Conservation (phyloP, 2,888 invertebrate genomes). For the Zonitis immaculata region DNA sequence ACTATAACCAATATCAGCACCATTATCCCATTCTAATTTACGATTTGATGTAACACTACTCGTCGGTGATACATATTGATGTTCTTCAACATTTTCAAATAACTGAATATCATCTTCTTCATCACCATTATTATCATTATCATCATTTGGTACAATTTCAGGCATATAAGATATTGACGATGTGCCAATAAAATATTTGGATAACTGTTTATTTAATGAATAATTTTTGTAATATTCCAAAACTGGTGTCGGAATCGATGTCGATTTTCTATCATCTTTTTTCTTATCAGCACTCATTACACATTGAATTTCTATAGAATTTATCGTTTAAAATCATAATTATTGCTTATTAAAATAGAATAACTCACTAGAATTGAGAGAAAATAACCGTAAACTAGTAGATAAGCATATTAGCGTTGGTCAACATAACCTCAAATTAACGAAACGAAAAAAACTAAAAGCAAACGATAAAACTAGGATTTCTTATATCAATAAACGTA, state of each 20-base stretch:
- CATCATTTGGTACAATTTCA: slow-evolving; percentile 18
- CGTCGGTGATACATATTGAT: slow-evolving; percentile 58
- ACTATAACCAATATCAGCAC: slow-evolving; percentile 78
- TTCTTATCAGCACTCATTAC: slow-evolving; percentile 18
- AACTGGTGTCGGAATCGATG: slow-evolving; percentile 36
- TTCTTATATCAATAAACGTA: no score
- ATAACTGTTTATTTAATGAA: slow-evolving; percentile 61
- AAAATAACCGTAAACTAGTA: no score
- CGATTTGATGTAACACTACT: slow-evolving; percentile 70
- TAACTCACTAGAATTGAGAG: no score
- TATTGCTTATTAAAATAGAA: no score
- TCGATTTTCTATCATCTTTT: slow-evolving; percentile 26
- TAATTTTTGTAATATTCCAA: slow-evolving; percentile 66
- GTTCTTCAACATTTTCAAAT: slow-evolving; percentile 12
- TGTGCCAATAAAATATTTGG: slow-evolving; percentile 59
- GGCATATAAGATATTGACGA: slow-evolving; percentile 34
- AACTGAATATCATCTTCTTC: slow-evolving; percentile 11
- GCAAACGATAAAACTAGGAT: no score
- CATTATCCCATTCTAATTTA: slow-evolving; percentile 82
- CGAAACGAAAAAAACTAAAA: no score
- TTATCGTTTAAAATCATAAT: not conserved
- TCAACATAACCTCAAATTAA: slow-evolving; percentile 18
- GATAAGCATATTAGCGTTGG: no score
- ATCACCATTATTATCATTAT: no score
- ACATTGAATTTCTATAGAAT: not conserved